Base-by-base conservation (phyloP, 2,797 vertebrate genomes). In the Chelonia mydas region DNA sequence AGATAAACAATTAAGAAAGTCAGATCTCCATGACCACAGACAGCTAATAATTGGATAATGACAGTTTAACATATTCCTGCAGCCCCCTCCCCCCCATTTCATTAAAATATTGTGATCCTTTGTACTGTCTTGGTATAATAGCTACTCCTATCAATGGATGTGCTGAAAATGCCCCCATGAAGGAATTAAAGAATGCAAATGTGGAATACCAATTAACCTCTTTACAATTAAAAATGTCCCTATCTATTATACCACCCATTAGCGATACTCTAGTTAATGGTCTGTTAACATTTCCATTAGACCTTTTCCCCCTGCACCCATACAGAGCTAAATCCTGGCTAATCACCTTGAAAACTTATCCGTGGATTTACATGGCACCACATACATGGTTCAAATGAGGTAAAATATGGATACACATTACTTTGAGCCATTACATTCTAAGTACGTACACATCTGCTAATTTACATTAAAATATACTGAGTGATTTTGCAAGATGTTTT, bases 281-380 rank as follows among this genome's bases (percentile, higher is more conserved):
- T 95, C 96, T 97, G 95, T 95, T 96, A 97, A 88, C 93, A 94
- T 96, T 97, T 97, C 95, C 95, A 97, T 97, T 97, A 97, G 86
- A 96, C 92, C 95, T 96, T 96, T 94, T 84, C 74, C 85, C 95
- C 95, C 61, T 89, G 57, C 82, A 92, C 37, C 81, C 41, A 51
- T n/a, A 95, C 92, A 96, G 83, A 97, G 87, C 94, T 96, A 94
- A 93, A 88, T 97, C 95, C 93, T 81, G 85, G 50, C 87, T 97
- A 97, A 97, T 97, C 96, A 97, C 96, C 96, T 96, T 95, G 94
- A 95, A 94, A 95, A 59, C 89, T 82, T 45, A 92, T 84, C 86
- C 92, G 3, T 82, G 72, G 89, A 94, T 97, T 93, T 95, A 84
- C 31, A 91, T 84, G 94, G 50, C 59, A 92, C 74, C 89, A 85